Base-by-base conservation (phyloP, 2,113 vertebrate species). In the Todiramphus saurophagus region DNA sequence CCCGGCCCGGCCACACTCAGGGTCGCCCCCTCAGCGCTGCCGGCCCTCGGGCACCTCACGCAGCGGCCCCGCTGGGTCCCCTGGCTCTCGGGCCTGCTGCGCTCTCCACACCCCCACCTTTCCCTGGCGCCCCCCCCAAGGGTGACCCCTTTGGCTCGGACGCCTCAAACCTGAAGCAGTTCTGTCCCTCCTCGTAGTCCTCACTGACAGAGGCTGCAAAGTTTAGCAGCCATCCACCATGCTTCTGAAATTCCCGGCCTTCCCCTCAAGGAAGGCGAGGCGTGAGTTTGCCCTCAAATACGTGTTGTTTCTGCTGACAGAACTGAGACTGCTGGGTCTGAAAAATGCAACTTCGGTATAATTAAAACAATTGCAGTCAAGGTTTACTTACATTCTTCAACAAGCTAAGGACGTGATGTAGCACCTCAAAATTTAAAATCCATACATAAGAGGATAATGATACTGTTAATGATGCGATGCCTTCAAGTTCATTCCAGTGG, bases 161-260 rank as follows among this genome's bases (percentile, higher is more conserved):
- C 20, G 18, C 48, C 46, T 43, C 37, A 50, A 2, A 33, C 13
- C 10, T 11, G 25, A 20, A 5, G 7, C 3, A 1, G 8, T 62
- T 43, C 5, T 21, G 18, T 12, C 27, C 4, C 3, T 7, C 1
- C 21, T 37, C 20, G 0, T 11, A 17, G 48, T 24, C 31, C 28
- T 46, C 0, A 1, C 17, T 2, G 27, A 12, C 10, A 4, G 5
- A 12, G 88, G 46, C 39, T 3, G 16, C 1, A 3, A 27, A 33
- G 46, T 4, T 1, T 16, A 46, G 44, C 20, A n/a, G 68, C 3
- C 19, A 8, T 5, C 20, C 0, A 0, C 30, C 1, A 14, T 0
- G 1, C 21, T 31, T 21, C 14, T 7, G 5, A 9, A 37, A 8
- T 4, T 19, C 13, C 5, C 0, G 1, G 44, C 44, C 33, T 11